A percentile compares a stretch with the other conserved stretches of the same genome.
Evolutionary conservation across 2,797 vertebrate species (phyloP).

Genomic region (Kryptolebias ocellatus): DNA sequence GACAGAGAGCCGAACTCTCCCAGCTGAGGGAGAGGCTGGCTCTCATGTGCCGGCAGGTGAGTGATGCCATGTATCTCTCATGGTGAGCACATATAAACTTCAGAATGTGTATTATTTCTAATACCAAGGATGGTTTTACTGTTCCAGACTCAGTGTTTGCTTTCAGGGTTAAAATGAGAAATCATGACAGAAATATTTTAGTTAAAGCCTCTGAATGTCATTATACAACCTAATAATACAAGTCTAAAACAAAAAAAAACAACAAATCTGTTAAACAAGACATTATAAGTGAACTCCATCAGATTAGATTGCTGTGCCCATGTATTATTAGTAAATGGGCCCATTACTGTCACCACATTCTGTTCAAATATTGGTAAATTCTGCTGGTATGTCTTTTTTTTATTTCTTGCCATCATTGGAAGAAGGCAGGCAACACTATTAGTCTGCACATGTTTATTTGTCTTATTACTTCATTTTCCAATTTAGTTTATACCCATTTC

Average conservation of each 20-base stretch:
- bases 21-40: conserved; percentile 92
- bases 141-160: background rate
- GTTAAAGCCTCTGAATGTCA: too few relatives aligned
- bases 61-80: conserved; percentile 13
- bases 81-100: background rate
- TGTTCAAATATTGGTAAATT: background rate
- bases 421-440: too few relatives aligned
- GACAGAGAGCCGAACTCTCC: conserved; percentile 89
- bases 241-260: too few relatives aligned
- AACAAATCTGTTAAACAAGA: too few relatives aligned
- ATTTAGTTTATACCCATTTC: conserved; percentile 14
- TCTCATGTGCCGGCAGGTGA: conserved; percentile 91
- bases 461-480: background rate
- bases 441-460: too few relatives aligned
- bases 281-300: too few relatives aligned
- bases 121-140: background rate
- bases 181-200: conserved; percentile 1
- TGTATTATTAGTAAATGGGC: too few relatives aligned
- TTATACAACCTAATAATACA: too few relatives aligned
- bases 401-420: too few relatives aligned
- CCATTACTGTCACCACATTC: background rate
- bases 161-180: background rate
- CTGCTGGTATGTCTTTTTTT: too few relatives aligned
- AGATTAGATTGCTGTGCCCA: too few relatives aligned
- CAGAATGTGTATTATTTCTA: background rate